A percentile compares a stretch with the other conserved stretches of the same genome.
These are phyloP conservation scores for Diogma glabrata DNA, from an alignment of 2,888 invertebrate genomes.

Conservation along the genomic window DNA sequence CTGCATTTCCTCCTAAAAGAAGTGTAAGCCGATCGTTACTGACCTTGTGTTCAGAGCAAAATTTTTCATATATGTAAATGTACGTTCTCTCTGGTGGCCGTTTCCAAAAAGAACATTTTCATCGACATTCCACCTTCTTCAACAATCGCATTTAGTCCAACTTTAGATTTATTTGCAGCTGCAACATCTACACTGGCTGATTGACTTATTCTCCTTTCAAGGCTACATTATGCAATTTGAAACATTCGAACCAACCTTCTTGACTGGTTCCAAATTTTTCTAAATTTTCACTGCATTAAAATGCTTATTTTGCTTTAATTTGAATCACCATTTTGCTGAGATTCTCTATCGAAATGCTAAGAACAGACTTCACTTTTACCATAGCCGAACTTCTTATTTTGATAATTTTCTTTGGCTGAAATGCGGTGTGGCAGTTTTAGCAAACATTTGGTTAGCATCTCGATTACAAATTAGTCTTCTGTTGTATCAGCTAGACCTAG, in stretches of 20 bases:
- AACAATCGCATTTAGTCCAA: constrained; percentile 13
- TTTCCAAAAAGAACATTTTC: constrained; percentile 13
- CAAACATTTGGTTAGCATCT: constrained; percentile 14
- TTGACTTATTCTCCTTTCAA: constrained; percentile 13
- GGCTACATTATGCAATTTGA: constrained; percentile 12
- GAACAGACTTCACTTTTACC: constrained; percentile 12
- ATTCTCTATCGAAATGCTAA: constrained; percentile 13
- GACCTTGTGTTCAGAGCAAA: background rate
- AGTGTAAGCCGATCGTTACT: constrained; percentile 2
- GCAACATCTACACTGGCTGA: constrained; percentile 13
- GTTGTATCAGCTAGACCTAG: constrained; percentile 13
- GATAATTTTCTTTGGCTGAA: constrained; percentile 11
- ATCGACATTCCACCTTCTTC: constrained; percentile 14
- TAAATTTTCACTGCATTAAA: constrained; percentile 8
- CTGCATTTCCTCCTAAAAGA: constrained; percentile 4
- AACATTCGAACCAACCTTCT: constrained; percentile 11
- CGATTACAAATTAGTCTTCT: constrained; percentile 13
- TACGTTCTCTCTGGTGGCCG: constrained; percentile 10
- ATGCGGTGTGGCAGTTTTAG: constrained; percentile 14
- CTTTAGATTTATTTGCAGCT: constrained; percentile 9
- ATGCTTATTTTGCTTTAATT: constrained; percentile 9
- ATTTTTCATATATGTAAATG: constrained; percentile 5
- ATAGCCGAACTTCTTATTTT: constrained; percentile 13
- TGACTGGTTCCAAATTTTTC: constrained; percentile 1
- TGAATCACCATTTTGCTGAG: constrained; percentile 15